phyloP scores from a whole-genome alignment of 2,888 invertebrate genomes.

The Nymphalis urticae region DNA sequence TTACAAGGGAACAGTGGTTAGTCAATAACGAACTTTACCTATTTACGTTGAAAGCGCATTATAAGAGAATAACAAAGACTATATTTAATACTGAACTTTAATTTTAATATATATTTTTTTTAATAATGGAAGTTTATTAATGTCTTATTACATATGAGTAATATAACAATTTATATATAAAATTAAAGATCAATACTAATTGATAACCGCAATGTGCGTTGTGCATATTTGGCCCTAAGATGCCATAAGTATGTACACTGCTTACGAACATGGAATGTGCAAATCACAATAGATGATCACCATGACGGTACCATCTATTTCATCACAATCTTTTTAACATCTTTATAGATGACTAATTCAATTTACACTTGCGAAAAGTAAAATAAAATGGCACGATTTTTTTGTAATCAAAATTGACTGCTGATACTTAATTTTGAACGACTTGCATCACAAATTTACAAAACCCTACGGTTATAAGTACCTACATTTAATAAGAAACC shows the following conservation, averaged over 20 bases:
- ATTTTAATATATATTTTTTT: neutral
- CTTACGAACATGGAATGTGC: constrained; percentile 60
- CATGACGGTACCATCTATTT: constrained; percentile 33
- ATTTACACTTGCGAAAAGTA: constrained; percentile 54
- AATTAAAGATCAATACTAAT: constrained; percentile 8
- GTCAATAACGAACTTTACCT: neutral
- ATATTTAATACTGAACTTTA: constrained; percentile 7
- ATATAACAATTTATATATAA: neutral
- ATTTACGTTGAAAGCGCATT: neutral
- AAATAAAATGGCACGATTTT: constrained; percentile 71
- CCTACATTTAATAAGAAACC: constrained; percentile 7
- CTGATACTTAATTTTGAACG: constrained; percentile 37
- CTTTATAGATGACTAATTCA: constrained; percentile 34
- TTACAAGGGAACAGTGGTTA: constrained; percentile 53
- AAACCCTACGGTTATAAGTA: constrained; percentile 13
- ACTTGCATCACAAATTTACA: constrained; percentile 7
- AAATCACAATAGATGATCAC: constrained; percentile 57
- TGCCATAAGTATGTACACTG: constrained; percentile 27
- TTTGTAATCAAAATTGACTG: constrained; percentile 59
- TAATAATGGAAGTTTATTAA: too few species aligned
- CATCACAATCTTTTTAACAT: constrained; percentile 16
- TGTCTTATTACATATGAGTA: neutral
- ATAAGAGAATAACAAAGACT: neutral
- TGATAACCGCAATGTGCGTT: constrained; percentile 11
- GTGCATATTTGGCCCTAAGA: constrained; percentile 40